A percentile compares a stretch with the other conserved stretches of the same genome.
phyloP scores from a whole-genome alignment of 2,113 vertebrate genomes.

The Ceyx margarethae region DNA sequence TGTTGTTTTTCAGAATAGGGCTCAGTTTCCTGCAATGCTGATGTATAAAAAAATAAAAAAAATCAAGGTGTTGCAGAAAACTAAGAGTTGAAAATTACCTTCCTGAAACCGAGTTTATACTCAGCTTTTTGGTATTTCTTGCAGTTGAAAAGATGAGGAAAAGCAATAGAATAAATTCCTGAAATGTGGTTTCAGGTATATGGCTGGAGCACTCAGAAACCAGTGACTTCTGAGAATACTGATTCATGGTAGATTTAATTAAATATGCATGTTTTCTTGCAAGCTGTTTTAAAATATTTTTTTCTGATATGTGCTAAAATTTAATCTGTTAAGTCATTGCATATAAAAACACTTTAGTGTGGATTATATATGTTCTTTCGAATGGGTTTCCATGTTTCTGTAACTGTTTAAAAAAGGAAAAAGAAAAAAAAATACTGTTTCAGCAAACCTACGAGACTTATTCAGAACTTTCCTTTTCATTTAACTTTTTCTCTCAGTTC shows the following conservation, averaged over 20 bases:
- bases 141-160: background rate
- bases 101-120: background rate
- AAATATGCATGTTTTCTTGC: background rate
- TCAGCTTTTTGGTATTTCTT: background rate
- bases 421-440: background rate
- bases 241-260: background rate
- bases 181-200: background rate
- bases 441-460: background rate
- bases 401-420: background rate
- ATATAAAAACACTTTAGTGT: background rate
- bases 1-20: background rate
- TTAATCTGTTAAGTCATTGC: background rate
- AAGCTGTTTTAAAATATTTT: background rate
- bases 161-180: background rate
- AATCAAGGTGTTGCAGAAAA: background rate
- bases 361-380: background rate
- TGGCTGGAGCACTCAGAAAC: background rate
- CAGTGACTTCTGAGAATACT: background rate
- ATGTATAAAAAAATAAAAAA: background rate
- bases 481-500: background rate
- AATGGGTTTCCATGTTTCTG: background rate
- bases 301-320: background rate
- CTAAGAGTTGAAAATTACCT: background rate
- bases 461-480: background rate
- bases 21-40: background rate